Base-by-base conservation (phyloP, 2,797 vertebrate species). In the Catharus ustulatus region DNA sequence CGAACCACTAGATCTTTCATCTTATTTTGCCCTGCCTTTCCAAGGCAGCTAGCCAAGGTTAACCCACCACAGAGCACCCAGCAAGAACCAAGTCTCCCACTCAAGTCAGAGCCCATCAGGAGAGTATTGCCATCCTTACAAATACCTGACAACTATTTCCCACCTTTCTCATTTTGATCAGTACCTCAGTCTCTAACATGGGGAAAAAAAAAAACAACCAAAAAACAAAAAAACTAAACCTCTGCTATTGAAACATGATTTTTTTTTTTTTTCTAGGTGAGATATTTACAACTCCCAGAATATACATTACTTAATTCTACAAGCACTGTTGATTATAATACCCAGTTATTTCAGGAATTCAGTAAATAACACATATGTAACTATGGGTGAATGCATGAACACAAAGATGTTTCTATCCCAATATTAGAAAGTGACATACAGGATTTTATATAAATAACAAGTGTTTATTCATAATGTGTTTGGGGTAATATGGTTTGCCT, bases 131-230 rank as follows among this genome's bases (percentile, higher is more conserved):
- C 7, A 26, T 7, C 24, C 21, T 34, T 48, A 36, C 16, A 43
- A 6, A 19, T 23, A 54, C 27, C 52, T 16, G 19, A 19, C 16
- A 73, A 3, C 15, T 54, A 19, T 46, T 40, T 67, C 23, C 18
- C 23, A 49, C 7, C 5, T 77, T 86, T 66, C 42, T 64, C 20
- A 52, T 69, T 73, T 77, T 21, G 2, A 73, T 57, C 29, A 80
- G 11, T 1, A 0, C 3, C 5, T 64, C 22, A 51, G 9, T 43
- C 15, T 48, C 24, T 32, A 77, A 3, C 12, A 48, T 3, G 11
- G 5, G 34, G 34, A 27, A 43, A 52, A 57, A 52, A 57, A 21
- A 54, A 54, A 45, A 46, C 38, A 22, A 6, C 11, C 21, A 46
- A 46, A 46, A 21, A 20, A 20, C 8, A 45, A 45, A 45, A 45